Percentiles rank a stretch among this genome's conserved stretches.
These are phyloP conservation scores for Eulacestoma nigropectus DNA, from an alignment of 2,113 vertebrate genomes.

Conservation along the genomic window DNA sequence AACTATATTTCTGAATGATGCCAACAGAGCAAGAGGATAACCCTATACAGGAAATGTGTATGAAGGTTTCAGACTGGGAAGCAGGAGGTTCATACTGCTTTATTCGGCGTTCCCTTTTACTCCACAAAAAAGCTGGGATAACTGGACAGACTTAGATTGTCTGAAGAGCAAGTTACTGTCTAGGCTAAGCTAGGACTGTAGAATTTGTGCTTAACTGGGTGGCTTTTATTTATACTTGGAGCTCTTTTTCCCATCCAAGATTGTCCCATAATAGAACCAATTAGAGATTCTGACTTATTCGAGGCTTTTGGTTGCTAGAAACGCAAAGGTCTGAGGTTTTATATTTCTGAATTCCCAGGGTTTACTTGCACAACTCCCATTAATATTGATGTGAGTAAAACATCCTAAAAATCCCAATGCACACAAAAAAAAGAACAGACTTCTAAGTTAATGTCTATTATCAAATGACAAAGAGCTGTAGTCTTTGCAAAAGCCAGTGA, in stretches of 20 bases:
- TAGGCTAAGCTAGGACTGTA: neutral
- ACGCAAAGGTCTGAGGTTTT: neutral
- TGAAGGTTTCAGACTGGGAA: neutral
- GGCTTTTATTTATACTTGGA: neutral
- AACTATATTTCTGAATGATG: neutral
- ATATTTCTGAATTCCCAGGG: constrained; percentile 4
- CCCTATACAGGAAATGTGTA: neutral
- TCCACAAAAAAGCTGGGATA: neutral
- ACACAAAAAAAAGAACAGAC: constrained; percentile 20
- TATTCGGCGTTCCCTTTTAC: neutral
- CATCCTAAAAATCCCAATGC: constrained; percentile 14
- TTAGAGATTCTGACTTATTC: neutral
- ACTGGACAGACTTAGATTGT: neutral
- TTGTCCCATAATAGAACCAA: neutral
- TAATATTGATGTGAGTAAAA: constrained; percentile 31
- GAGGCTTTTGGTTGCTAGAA: neutral
- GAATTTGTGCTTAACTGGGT: neutral
- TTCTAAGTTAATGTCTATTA: constrained; percentile 44
- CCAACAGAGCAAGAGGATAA: neutral
- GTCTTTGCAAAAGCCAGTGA: constrained; percentile 23
- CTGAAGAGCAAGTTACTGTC: neutral
- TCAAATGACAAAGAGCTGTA: constrained; percentile 52
- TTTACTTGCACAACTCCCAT: constrained; percentile 17
- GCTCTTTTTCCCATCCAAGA: neutral
- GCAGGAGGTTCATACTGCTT: neutral